These are phyloP conservation scores for Melieria crassipennis DNA, from an alignment of 2,888 invertebrate species.

Conservation along the genomic window DNA sequence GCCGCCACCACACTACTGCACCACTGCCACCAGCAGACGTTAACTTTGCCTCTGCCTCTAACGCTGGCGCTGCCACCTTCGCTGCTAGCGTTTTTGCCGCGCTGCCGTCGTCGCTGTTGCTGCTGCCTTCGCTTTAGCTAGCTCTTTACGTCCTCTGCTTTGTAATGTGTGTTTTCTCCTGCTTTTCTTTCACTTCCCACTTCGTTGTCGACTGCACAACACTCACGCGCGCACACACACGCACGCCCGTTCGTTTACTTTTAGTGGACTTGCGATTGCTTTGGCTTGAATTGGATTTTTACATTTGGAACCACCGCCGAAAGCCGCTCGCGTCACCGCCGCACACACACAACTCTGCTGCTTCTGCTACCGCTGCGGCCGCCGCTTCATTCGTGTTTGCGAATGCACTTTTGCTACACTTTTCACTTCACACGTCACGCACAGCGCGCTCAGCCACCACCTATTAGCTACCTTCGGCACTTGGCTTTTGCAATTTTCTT, in stretches of 20 bases:
- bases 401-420: conserved; percentile 9
- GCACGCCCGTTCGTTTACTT: no score
- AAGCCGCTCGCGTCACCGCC: conserved; percentile 8
- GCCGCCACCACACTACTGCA: background rate
- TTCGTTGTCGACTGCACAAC: no score
- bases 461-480: no score
- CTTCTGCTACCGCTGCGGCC: conserved; percentile 10
- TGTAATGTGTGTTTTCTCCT: background rate
- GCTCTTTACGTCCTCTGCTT: conserved; percentile 10
- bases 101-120: conserved; percentile 19
- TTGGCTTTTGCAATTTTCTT: background rate
- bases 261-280: no score
- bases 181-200: background rate
- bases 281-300: no score
- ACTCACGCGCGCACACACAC: no score
- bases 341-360: conserved; percentile 11
- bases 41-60: background rate
- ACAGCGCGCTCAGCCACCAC: no score
- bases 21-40: background rate
- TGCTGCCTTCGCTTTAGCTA: conserved; percentile 6
- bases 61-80: conserved; percentile 8
- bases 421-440: background rate
- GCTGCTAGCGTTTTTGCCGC: background rate
- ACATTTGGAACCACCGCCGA: no score
- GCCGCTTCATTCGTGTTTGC: background rate